A percentile compares a stretch with the other conserved stretches of the same genome.
Conservation (phyloP, 2,797 vertebrate species). For the Sebastes minor region DNA sequence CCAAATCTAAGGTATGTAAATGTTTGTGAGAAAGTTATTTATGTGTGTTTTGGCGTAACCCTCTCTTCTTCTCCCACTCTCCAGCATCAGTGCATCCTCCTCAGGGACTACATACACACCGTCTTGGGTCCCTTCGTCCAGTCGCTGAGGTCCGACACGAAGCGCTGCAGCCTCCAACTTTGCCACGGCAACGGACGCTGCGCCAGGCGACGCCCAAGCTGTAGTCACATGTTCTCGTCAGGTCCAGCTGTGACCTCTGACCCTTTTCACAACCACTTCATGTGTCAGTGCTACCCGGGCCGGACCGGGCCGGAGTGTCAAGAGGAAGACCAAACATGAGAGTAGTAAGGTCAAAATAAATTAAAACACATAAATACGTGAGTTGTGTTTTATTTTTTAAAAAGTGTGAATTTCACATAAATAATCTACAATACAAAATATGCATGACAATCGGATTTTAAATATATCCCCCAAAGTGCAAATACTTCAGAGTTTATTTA, state of each 20-base stretch:
- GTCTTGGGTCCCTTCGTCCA: slow-evolving; percentile 85
- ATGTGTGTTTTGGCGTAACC: not conserved
- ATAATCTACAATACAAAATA: not conserved
- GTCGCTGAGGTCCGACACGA: slow-evolving; percentile 76
- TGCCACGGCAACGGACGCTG: slow-evolving; percentile 87
- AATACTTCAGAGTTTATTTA: not conserved
- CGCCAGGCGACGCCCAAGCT: slow-evolving; percentile 59
- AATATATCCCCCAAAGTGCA: not conserved
- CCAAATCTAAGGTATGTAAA: slow-evolving; percentile 81
- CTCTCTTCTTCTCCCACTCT: not conserved
- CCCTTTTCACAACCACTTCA: slow-evolving; percentile 70
- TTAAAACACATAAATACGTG: not conserved
- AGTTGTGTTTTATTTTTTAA: not conserved
- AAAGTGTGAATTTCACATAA: not conserved
- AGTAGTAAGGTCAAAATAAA: not conserved
- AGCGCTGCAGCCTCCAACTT: slow-evolving; percentile 77
- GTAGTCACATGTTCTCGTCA: slow-evolving; percentile 65
- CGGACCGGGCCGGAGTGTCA: slow-evolving; percentile 84
- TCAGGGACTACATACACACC: slow-evolving; percentile 81
- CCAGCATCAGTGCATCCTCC: slow-evolving; percentile 84
- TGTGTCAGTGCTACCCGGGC: slow-evolving; percentile 85
- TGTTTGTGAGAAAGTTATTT: not conserved
- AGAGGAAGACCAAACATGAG: not conserved
- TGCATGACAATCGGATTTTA: not conserved
- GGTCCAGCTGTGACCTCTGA: slow-evolving; percentile 18